Conservation (phyloP, 2,888 invertebrate species). For the Lottia scabra region DNA sequence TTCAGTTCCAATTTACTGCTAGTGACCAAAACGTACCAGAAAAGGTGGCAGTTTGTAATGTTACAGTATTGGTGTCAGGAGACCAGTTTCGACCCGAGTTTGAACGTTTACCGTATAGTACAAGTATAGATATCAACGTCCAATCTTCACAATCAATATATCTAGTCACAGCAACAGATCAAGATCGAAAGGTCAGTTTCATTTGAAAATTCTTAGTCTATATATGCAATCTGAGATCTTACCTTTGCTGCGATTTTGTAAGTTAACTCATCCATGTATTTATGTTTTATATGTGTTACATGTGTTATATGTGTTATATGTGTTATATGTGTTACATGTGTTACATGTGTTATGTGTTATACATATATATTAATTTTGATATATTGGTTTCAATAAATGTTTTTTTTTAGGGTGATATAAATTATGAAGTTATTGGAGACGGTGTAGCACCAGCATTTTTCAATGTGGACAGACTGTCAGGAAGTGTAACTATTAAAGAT, state of each 20-base stretch:
- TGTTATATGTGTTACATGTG: no score
- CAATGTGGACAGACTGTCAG: conserved; percentile 16
- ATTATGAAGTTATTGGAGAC: conserved; percentile 51
- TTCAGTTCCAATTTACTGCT: conserved; percentile 52
- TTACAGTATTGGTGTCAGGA: conserved; percentile 39
- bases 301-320: no score
- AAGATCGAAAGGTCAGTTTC: conserved; percentile 40
- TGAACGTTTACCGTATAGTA: conserved; percentile 39
- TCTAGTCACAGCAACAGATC: conserved; percentile 50
- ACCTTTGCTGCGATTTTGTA: no score
- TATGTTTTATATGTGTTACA: no score
- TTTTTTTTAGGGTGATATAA: conserved; percentile 40
- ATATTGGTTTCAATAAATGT: no score
- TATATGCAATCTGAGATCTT: no score
- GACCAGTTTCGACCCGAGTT: conserved; percentile 43
- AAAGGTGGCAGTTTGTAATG: conserved; percentile 32
- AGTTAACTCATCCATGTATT: no score
- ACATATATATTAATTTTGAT: no score
- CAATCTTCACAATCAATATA: conserved; percentile 39
- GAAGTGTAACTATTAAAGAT: conserved; percentile 31
- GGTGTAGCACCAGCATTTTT: conserved; percentile 58
- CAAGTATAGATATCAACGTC: conserved; percentile 42
- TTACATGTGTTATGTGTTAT: no score
- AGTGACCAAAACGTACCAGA: conserved; percentile 50
- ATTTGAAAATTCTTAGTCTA: no score